A percentile compares a stretch with the other conserved stretches of the same genome.
These are phyloP conservation scores for Meandrina meandrites DNA, from an alignment of 92 coral and sea anemone species.

Conservation along the genomic window DNA sequence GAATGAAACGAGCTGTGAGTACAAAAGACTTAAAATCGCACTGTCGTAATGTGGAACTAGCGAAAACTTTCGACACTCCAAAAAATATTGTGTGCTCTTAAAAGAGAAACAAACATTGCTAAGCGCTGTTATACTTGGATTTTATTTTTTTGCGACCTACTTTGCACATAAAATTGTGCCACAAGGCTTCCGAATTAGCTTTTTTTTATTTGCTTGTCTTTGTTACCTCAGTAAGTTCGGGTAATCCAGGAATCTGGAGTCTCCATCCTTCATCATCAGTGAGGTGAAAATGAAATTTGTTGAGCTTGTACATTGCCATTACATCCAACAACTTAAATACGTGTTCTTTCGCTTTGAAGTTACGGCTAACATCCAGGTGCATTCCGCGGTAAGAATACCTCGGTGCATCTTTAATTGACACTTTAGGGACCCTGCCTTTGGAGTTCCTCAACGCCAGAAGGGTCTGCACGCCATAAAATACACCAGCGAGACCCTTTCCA, in stretches of 20 bases:
- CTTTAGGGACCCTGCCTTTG: slow-evolving; percentile 45
- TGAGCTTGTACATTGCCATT: slow-evolving; percentile 83
- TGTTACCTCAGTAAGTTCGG: slow-evolving; percentile 73
- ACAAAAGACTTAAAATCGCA: neutral
- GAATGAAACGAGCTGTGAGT: neutral
- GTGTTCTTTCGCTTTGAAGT: slow-evolving; percentile 55
- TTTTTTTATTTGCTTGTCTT: too few species aligned
- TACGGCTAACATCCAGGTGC: slow-evolving; percentile 73
- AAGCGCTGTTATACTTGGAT: neutral
- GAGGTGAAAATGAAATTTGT: slow-evolving; percentile 83
- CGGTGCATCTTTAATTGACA: slow-evolving; percentile 76
- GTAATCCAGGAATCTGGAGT: slow-evolving; percentile 84
- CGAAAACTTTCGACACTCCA: neutral
- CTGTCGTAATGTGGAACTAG: neutral
- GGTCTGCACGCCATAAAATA: slow-evolving; percentile 73
- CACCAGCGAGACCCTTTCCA: slow-evolving; percentile 58
- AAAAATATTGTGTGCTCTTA: too few species aligned
- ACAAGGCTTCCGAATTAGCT: too few species aligned
- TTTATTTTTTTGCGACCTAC: neutral
- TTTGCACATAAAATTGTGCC: neutral
- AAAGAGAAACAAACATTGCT: neutral
- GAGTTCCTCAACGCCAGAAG: slow-evolving; percentile 39
- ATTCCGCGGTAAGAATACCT: slow-evolving; percentile 74
- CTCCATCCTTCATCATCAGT: slow-evolving; percentile 96
- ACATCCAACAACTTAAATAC: slow-evolving; percentile 62